A percentile compares a stretch with the other conserved stretches of the same genome.
Conservation (phyloP, 2,888 invertebrate genomes). For the Teleiodes luculella region DNA sequence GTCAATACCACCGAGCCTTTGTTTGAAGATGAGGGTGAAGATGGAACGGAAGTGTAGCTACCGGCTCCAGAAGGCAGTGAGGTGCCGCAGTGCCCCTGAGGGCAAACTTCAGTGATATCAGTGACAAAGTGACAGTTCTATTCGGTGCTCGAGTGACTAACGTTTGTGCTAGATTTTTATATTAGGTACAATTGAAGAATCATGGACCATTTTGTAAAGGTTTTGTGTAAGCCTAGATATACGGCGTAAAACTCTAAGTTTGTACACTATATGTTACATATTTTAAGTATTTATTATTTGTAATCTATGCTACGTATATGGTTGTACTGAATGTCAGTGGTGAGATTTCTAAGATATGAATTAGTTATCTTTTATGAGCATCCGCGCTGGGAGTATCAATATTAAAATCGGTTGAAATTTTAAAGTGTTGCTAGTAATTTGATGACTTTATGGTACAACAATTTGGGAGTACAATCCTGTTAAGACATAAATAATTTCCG, state of each 20-base stretch:
- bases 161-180: constrained; percentile 75
- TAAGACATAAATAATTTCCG: not conserved
- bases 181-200: constrained; percentile 59
- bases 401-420: too few species aligned
- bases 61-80: constrained; percentile 22
- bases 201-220: constrained; percentile 67
- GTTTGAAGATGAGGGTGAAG: constrained; percentile 93
- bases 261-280: constrained; percentile 48
- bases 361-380: not conserved
- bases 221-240: constrained; percentile 35
- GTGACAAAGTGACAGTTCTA: constrained; percentile 33
- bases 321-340: constrained; percentile 9
- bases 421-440: too few species aligned
- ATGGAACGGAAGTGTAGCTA: constrained; percentile 90
- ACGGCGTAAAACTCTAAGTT: constrained; percentile 31
- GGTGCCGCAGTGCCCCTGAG: constrained; percentile 71
- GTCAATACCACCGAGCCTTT: constrained; percentile 84
- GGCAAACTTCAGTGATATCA: constrained; percentile 51
- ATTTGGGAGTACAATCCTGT: not conserved
- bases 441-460: too few species aligned
- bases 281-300: constrained; percentile 68
- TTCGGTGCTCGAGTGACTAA: constrained; percentile 75
- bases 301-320: not conserved
- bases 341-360: not conserved
- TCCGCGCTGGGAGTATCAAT: too few species aligned